Conservation (phyloP, 2,113 vertebrate species). For the Pitta sordida region DNA sequence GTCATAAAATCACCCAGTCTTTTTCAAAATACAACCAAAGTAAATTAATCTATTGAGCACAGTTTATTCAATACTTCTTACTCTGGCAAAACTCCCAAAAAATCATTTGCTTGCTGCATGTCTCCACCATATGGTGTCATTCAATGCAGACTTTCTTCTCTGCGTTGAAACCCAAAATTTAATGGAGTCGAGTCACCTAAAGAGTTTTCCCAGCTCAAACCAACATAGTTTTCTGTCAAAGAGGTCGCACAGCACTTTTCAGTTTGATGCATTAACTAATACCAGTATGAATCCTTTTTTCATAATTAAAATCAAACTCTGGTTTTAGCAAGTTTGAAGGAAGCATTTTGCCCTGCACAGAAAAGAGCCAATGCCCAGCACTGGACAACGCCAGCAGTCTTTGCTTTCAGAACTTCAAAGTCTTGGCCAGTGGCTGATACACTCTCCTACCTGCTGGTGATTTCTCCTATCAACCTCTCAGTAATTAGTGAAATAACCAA, state of each 20-base stretch:
- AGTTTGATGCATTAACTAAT: not conserved
- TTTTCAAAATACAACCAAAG: conserved; percentile 52
- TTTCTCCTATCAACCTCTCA: not conserved
- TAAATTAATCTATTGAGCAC: conserved; percentile 60
- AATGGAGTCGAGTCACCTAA: conserved; percentile 18
- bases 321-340: not conserved
- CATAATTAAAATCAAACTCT: conserved; percentile 11
- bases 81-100: conserved; percentile 58
- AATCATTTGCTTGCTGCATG: conserved; percentile 54
- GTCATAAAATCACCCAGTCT: conserved; percentile 54
- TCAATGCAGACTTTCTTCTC: conserved; percentile 44
- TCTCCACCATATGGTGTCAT: conserved; percentile 63
- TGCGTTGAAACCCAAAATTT: conserved; percentile 21
- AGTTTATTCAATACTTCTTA: conserved; percentile 60
- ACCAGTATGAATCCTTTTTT: not conserved
- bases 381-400: not conserved
- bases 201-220: conserved; percentile 25
- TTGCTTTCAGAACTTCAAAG: not conserved
- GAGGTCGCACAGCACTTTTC: not conserved
- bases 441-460: not conserved
- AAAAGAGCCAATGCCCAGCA: not conserved
- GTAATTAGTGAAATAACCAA: not conserved
- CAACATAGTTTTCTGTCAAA: conserved; percentile 18
- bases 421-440: not conserved
- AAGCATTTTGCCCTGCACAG: not conserved